Conservation (phyloP, 2,797 vertebrate genomes). For the Anas capensis region DNA sequence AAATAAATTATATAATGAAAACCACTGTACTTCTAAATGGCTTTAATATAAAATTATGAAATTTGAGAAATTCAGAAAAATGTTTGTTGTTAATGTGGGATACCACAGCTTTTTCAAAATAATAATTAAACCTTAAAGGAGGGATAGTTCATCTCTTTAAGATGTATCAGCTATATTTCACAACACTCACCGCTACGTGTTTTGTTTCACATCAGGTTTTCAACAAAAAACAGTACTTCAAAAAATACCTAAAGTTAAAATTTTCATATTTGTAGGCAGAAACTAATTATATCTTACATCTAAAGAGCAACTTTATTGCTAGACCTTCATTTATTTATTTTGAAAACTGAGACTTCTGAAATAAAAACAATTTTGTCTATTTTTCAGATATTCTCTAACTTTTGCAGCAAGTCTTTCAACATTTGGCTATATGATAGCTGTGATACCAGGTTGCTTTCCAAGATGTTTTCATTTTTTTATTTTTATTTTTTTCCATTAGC, state of each 20-base stretch:
- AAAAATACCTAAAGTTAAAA: background rate
- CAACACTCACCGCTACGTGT: background rate
- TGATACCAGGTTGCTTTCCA: background rate
- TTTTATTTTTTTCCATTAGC: background rate
- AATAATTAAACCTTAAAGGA: background rate
- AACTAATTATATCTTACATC: background rate
- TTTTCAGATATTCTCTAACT: background rate
- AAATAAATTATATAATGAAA: background rate
- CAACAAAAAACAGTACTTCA: background rate
- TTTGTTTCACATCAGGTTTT: constrained; percentile 22
- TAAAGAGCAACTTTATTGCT: background rate
- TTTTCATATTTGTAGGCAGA: background rate
- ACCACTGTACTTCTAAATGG: background rate
- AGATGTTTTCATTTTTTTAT: background rate
- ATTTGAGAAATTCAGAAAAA: background rate
- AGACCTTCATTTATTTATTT: background rate
- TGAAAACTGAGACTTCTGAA: background rate
- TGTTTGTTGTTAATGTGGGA: background rate
- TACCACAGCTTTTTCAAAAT: constrained; percentile 14
- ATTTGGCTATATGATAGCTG: background rate
- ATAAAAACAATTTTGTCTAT: constrained; percentile 3
- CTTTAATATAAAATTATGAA: background rate
- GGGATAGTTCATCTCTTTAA: background rate
- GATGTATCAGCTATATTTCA: background rate
- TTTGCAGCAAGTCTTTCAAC: background rate